phyloP scores from a whole-genome alignment of 2,797 vertebrate genomes.

The Aviceda cuculoides region DNA sequence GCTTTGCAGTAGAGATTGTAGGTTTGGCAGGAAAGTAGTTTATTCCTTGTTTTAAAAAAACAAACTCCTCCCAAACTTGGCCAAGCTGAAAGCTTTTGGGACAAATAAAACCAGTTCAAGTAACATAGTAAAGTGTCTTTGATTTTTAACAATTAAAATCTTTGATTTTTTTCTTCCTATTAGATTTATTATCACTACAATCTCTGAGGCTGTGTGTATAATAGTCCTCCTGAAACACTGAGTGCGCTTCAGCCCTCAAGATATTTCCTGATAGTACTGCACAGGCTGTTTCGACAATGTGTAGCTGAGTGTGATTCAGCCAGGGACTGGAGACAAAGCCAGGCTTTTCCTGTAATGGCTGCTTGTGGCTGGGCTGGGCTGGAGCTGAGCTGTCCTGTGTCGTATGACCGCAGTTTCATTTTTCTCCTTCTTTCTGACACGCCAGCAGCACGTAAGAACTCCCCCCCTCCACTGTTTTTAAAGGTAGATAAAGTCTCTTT shows the following conservation, averaged over 20 bases:
- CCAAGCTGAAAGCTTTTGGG: not conserved
- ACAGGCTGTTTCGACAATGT: not conserved
- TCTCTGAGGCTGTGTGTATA: not conserved
- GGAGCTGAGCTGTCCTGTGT: not conserved
- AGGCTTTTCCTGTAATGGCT: constrained; percentile 59
- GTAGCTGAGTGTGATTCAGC: constrained; percentile 14
- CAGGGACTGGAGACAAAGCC: constrained; percentile 44
- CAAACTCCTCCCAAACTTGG: not conserved
- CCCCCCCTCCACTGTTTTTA: not conserved
- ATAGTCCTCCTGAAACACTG: not conserved
- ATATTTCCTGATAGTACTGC: not conserved
- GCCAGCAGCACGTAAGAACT: not conserved
- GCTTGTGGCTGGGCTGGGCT: constrained; percentile 20
- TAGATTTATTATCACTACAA: not conserved
- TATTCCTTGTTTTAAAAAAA: constrained; percentile 6
- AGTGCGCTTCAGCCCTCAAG: not conserved
- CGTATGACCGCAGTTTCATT: not conserved
- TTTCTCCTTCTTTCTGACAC: not conserved
- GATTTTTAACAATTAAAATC: not conserved
- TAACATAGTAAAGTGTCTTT: not conserved
- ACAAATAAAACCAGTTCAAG: constrained; percentile 2
- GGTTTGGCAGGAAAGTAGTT: constrained; percentile 5
- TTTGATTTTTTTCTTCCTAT: not conserved
- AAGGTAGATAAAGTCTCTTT: not conserved
- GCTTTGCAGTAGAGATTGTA: not conserved